Evolutionary conservation across 1,140 invertebrate species (phyloP), one percentile per base, ranked within the genome.

Genomic region (Heliothis subflexa): DNA sequence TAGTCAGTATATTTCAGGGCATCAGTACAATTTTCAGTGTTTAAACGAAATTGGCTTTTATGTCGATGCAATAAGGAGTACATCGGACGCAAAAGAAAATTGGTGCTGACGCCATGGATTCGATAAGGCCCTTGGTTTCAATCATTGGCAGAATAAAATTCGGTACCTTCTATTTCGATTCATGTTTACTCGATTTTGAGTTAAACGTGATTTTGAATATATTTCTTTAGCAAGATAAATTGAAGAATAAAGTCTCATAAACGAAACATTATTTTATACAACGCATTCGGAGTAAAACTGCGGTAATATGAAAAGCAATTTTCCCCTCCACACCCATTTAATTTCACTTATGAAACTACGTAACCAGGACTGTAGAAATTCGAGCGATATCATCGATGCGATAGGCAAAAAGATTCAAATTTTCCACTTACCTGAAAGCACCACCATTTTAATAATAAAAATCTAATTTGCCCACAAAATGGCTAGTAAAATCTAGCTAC

Each of bases 131-230:
- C 81, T 82, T 83, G 84, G 86, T 88, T 88, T 88, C 87, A 88
- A 88, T 88, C 84, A 87, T 88, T 81, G 81, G 70, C 52, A 70
- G 78, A 81, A 86, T 86, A 84, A 84, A 84, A 87, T 84, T 85
- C 68, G 78, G 82, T 85, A 82, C 82, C 79, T 83, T 86, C 83
- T 82, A 82, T 75, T 75, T 75, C 59, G 73, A 40, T 81, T 40
- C 79, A 73, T 80, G 78, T 81, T 85, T 81, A 73, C 83, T 83
- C 83, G 82, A 85, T 83, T 86, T 83, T 59, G 79, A 81, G 81
- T 82, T 83, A 80, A 59, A 62, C 59, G 83, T 85, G 85, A 86
- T 80, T 82, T 81, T 82, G 85, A 84, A 85, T 83, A 86, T 85
- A 79, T 75, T 74, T 54, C 11, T 28, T 40, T 5, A 59, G 64